Base-by-base conservation (phyloP, 2,888 invertebrate species). In the Tetheella fluctuosa region DNA sequence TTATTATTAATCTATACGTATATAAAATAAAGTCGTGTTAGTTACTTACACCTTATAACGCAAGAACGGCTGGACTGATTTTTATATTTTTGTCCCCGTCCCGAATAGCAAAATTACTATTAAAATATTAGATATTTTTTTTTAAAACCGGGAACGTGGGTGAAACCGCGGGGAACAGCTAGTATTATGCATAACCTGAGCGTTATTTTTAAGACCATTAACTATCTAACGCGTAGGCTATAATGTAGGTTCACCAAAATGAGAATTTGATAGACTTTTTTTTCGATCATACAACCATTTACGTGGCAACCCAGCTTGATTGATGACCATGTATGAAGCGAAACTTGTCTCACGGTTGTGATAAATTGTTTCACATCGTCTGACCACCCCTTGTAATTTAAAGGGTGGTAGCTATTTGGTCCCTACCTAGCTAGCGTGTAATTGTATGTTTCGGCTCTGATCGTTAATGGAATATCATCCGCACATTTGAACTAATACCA, bases 211-310 rank as follows among this genome's bases (percentile, higher is more conserved):
- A 39, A 20, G 48, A 20, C 20, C 48, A 48, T 48, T 48, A 48
- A 20, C 20, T 20, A 42, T 8, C 5, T 1, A 20, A 20, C 48
- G 20, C 20, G 48, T 20, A n/a, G n/a, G 48, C 7, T 48, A 48
- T 48, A 3, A 48, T 10, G 48, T 48, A 20, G 48, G 48, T 48
- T 17, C 10, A 48, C 48, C 48, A 20, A 48, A 48, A 48, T 48
- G 20, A 48, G 48, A 20, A 48, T 48, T 48, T 48, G 48, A 48
- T 48, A 48, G 20, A 20, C n/a, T 42, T 42, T 48, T 42, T 48
- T 48, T 48, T 48, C 48, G 48, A 48, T 48, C 48, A 48, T 48
- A 48, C 48, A 48, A 48, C 48, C 48, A 20, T 48, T 48, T 48
- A 48, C 48, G 48, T 48, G 48, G 48, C n/a, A 48, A 48, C 10